phyloP scores from a whole-genome alignment of 2,113 vertebrate genomes.

The Zosterops japonicus region DNA sequence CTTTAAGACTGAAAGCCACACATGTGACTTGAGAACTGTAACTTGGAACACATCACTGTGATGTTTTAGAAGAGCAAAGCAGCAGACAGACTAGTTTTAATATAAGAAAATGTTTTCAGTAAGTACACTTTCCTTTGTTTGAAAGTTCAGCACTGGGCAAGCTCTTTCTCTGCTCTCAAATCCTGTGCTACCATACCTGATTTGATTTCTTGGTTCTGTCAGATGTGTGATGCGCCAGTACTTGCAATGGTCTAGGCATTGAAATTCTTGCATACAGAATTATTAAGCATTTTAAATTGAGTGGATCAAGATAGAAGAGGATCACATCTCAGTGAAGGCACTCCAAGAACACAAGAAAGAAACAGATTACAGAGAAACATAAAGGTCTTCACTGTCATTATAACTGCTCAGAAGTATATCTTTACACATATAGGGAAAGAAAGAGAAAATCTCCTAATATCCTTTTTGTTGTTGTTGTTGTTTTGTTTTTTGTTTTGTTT shows the following conservation, averaged over 20 bases:
- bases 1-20: not conserved
- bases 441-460: not conserved
- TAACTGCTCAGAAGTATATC: not conserved
- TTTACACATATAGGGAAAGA: not conserved
- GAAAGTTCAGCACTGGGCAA: not conserved
- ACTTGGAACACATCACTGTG: accelerated
- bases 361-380: not conserved
- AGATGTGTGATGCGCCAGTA: no score
- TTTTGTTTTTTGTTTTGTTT: no score
- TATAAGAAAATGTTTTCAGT: not conserved
- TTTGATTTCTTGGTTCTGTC: not conserved
- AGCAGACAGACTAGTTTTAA: not conserved
- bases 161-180: not conserved
- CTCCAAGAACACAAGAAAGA: not conserved
- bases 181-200: not conserved
- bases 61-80: not conserved
- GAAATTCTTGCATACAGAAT: not conserved
- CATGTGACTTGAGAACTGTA: not conserved
- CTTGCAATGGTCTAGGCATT: not conserved
- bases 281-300: not conserved
- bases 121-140: not conserved
- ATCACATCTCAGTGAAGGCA: not conserved
- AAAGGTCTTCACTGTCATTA: not conserved
- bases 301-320: not conserved
- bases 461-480: no score